Base-by-base conservation (phyloP, 2,888 invertebrate species). In the Polydrusus pterygomalis region DNA sequence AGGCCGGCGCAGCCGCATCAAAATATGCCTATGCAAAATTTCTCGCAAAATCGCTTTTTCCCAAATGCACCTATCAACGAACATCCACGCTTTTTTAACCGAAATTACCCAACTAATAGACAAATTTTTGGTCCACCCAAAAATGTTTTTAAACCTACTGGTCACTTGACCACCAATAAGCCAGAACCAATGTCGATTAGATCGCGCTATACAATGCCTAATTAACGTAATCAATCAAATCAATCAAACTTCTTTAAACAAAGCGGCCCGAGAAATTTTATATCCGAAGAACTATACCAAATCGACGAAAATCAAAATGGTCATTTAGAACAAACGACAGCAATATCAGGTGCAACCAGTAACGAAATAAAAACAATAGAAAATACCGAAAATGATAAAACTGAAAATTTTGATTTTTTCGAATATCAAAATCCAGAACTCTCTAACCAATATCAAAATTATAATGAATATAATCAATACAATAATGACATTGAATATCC, bases 201-300 rank as follows among this genome's bases (percentile, higher is more conserved):
- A 18, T 20, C 25, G n/a, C 13, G 56, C 11, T 6, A 56, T 20
- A 30, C 56, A 2, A 20, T 25, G 11, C 56, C n/a, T 13, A 17
- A 54, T 20, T n/a, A 56, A 30, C 6, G 8, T 30, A 56, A 20
- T 30, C 18, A 1, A 20, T 10, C 13, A 40, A 30, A 30, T 30
- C 40, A 9, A 40, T 40, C 40, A 11, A 40, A 56, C 20, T 56
- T 20, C 18, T 56, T 56, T 20, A 10, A 20, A 56, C 9, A 6
- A 20, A 56, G n/a, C 30, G 56, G 56, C 20, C 56, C 18, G 56
- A 56, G n/a, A 18, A 56, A 56, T 20, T 56, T 56, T 20, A 20
- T 20, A 56, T 56, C 56, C 2, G 2, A 56, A 10, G 25, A 56
- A 56, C n/a, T 56, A 20, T 30, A 56, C 10, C 56, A 56, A 3